Percentiles rank a stretch among this genome's conserved stretches.
Evolutionary conservation across 2,888 invertebrate genomes (phyloP).

Genomic region (Scaptomyza cyrtandrae): DNA sequence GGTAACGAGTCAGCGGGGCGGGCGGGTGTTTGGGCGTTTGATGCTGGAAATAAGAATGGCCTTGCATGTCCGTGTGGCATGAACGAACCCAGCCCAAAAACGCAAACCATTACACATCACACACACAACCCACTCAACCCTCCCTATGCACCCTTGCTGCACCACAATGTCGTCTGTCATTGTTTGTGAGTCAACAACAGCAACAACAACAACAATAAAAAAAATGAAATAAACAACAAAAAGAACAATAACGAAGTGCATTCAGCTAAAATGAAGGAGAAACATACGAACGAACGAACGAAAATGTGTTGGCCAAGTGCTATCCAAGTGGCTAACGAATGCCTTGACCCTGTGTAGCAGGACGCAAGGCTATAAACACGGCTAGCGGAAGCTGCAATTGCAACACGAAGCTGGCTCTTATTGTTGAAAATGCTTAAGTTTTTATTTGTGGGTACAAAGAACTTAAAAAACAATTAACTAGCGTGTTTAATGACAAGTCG

Average conservation of each 20-base stretch:
- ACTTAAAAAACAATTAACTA: neutral
- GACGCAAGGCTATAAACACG: constrained; percentile 16
- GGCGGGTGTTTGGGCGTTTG: neutral
- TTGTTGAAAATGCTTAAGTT: neutral
- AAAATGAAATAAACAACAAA: constrained; percentile 6
- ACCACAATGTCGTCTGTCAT: constrained; percentile 45
- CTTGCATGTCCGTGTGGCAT: constrained; percentile 47
- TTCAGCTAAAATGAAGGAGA: constrained; percentile 31
- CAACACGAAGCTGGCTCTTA: neutral
- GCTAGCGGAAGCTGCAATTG: constrained; percentile 17
- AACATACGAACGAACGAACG: constrained; percentile 28
- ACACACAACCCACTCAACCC: neutral
- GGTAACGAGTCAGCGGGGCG: constrained; percentile 18
- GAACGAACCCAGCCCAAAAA: neutral
- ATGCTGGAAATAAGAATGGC: constrained; percentile 41
- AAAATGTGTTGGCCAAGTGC: constrained; percentile 53
- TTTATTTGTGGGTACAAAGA: too few relatives aligned
- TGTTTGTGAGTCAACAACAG: constrained; percentile 36
- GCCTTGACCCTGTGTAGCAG: constrained; percentile 12
- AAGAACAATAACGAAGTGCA: constrained; percentile 25
- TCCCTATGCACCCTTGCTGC: neutral
- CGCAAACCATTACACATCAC: neutral
- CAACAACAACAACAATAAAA: constrained; percentile 14
- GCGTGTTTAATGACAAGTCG: too few relatives aligned
- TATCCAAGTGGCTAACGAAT: constrained; percentile 62